A percentile compares a stretch with the other conserved stretches of the same genome.
phyloP scores from a whole-genome alignment of 1,140 invertebrate species.

The Pantala flavescens region DNA sequence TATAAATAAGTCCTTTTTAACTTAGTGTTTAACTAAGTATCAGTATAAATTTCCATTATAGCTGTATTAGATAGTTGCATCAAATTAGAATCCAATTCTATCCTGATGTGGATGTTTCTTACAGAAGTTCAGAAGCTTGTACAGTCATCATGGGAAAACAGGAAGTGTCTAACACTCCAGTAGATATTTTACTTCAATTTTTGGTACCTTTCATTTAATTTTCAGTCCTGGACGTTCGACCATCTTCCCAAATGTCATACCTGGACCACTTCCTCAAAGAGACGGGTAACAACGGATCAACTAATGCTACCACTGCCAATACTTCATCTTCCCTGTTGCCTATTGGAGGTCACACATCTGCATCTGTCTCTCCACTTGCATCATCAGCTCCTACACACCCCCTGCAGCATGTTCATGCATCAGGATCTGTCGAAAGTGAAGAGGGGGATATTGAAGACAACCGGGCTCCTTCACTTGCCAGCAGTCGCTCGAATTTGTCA shows the following conservation, averaged over 20 bases:
- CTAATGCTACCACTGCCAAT: not conserved
- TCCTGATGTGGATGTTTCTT: no score
- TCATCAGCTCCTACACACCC: conserved; percentile 24
- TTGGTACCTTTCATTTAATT: conserved; percentile 22
- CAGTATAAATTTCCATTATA: no score
- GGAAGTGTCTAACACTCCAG: no score
- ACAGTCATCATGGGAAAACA: no score
- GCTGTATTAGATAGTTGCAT: no score
- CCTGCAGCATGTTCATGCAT: conserved; percentile 34
- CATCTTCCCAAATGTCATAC: conserved; percentile 79
- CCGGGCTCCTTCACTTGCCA: conserved; percentile 60
- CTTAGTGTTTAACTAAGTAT: no score
- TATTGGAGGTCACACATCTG: not conserved
- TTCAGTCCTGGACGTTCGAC: conserved; percentile 66
- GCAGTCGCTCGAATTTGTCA: conserved; percentile 72
- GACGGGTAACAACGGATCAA: conserved; percentile 29
- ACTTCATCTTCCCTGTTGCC: not conserved
- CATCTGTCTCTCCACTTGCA: not conserved
- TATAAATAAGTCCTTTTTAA: no score
- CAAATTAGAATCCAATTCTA: no score
- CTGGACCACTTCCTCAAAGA: conserved; percentile 81
- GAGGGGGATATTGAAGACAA: conserved; percentile 69
- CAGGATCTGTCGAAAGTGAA: conserved; percentile 57
- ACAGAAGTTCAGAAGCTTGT: no score
- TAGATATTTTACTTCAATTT: no score